Evolutionary conservation across 2,888 invertebrate species (phyloP).

Genomic region (Azorinus chamasolen): DNA sequence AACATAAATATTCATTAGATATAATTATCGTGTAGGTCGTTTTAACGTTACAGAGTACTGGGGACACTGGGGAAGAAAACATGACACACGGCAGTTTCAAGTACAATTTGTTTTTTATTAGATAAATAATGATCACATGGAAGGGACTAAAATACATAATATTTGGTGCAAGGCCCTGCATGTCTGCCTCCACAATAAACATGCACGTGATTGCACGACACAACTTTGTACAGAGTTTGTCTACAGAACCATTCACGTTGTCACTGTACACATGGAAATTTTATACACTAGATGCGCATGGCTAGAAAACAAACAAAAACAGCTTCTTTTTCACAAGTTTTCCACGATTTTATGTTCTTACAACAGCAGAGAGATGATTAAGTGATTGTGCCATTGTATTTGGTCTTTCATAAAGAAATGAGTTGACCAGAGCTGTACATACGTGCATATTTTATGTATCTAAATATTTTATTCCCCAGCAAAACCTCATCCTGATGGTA

Average conservation of each 20-base stretch:
- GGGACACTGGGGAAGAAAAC: too few relatives aligned
- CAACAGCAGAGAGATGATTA: too few relatives aligned
- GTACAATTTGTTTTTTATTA: constrained; percentile 78
- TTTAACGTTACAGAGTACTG: too few relatives aligned
- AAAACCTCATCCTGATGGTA: too few relatives aligned
- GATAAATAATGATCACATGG: constrained; percentile 84
- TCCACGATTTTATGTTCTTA: neutral
- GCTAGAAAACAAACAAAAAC: neutral
- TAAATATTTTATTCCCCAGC: too few relatives aligned
- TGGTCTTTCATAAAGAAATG: too few relatives aligned
- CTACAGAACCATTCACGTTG: constrained; percentile 1
- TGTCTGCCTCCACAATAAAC: constrained; percentile 11
- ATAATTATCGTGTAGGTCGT: too few relatives aligned
- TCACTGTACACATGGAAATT: neutral
- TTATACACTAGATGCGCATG: neutral
- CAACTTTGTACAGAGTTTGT: constrained; percentile 35
- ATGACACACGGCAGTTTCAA: constrained; percentile 10
- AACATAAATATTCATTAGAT: too few relatives aligned
- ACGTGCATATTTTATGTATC: too few relatives aligned
- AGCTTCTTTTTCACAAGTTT: neutral
- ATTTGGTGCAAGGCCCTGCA: constrained; percentile 67
- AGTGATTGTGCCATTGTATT: too few relatives aligned
- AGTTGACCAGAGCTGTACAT: too few relatives aligned
- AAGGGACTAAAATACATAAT: constrained; percentile 81
- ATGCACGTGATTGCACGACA: constrained; percentile 65